These are phyloP conservation scores for Argya squamiceps DNA, from an alignment of 2,797 vertebrate genomes.

Conservation along the genomic window DNA sequence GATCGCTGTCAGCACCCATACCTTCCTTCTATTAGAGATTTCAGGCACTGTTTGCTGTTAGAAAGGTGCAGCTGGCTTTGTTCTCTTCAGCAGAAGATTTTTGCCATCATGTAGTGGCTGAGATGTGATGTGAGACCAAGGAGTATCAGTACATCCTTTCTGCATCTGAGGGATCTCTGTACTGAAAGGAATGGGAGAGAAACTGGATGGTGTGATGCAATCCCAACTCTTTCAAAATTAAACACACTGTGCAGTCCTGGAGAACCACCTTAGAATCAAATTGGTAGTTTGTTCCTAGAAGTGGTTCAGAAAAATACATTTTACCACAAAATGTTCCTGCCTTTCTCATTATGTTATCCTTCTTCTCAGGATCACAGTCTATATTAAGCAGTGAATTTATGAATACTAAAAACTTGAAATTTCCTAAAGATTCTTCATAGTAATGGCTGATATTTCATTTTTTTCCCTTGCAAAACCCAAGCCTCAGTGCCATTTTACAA, in stretches of 20 bases:
- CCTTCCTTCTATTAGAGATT: not conserved
- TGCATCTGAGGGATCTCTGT: not conserved
- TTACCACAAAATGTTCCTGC: not conserved
- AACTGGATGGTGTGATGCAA: not conserved
- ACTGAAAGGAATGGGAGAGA: not conserved
- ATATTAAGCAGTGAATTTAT: not conserved
- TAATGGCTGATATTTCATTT: not conserved
- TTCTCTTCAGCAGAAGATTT: not conserved
- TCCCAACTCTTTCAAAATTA: not conserved
- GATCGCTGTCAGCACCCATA: not conserved
- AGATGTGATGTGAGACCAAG: not conserved
- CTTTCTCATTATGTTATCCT: not conserved
- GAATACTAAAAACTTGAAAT: not conserved
- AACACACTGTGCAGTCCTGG: not conserved
- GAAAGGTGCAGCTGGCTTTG: not conserved
- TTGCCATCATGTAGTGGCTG: not conserved
- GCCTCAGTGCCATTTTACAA: not conserved
- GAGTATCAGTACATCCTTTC: not conserved
- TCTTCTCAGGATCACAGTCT: not conserved
- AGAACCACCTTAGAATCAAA: not conserved
- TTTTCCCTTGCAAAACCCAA: not conserved
- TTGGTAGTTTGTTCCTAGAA: not conserved
- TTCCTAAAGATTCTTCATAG: not conserved
- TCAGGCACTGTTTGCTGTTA: not conserved
- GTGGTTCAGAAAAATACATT: not conserved